Conservation (phyloP, 2,113 vertebrate species). For the Bos indicus region DNA sequence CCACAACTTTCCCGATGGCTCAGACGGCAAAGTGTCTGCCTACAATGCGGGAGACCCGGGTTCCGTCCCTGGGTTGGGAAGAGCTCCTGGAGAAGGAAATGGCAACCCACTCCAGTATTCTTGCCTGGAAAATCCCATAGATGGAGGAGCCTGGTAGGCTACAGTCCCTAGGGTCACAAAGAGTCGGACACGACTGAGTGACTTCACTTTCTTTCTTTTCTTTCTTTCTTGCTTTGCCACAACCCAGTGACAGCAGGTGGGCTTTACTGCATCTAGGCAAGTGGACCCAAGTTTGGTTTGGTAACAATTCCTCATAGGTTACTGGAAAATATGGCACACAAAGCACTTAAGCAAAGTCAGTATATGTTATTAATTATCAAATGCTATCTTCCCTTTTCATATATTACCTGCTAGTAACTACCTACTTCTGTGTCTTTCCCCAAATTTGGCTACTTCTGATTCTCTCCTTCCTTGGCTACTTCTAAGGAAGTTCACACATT, state of each 20-base stretch:
- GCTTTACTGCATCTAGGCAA: neutral
- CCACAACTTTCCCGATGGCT: neutral
- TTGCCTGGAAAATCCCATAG: neutral
- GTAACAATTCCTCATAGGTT: neutral
- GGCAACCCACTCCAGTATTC: neutral
- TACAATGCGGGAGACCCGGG: rapidly evolving
- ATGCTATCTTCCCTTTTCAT: neutral
- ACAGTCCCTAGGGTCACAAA: neutral
- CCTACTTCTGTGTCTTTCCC: neutral
- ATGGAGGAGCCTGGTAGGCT: neutral
- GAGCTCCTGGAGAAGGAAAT: neutral
- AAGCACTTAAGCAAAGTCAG: neutral
- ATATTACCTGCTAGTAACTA: neutral
- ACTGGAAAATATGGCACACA: neutral
- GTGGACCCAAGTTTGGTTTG: neutral
- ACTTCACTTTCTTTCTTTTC: neutral
- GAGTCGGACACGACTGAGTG: neutral
- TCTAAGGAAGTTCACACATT: neutral
- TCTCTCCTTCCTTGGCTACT: neutral
- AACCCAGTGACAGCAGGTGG: neutral
- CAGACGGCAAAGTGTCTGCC: neutral
- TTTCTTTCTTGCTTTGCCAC: neutral
- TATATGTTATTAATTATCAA: neutral
- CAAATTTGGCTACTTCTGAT: neutral
- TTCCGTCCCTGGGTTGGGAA: neutral